A percentile compares a stretch with the other conserved stretches of the same genome.
phyloP scores from a whole-genome alignment of 23 tunicate genomes.

The Halocynthia aurantium region DNA sequence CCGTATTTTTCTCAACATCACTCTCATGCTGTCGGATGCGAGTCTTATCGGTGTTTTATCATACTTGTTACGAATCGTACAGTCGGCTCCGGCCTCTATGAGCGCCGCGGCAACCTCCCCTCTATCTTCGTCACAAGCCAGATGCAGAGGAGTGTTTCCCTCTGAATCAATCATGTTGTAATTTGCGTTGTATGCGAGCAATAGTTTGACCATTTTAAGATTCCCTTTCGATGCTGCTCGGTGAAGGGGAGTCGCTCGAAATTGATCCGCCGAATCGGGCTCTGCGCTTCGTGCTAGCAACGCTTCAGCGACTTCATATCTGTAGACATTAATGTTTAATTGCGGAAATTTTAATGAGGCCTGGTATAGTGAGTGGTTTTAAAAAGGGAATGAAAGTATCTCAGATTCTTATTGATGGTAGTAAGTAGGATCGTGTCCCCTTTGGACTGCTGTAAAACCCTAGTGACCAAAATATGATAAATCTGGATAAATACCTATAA shows the following conservation, averaged over 20 bases:
- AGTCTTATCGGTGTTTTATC: slow-evolving; percentile 75
- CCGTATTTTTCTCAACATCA: slow-evolving; percentile 38
- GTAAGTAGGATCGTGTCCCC: neutral
- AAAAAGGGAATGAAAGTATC: too few species aligned
- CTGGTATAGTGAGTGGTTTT: neutral
- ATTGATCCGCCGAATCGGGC: slow-evolving; percentile 66
- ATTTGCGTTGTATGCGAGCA: slow-evolving; percentile 67
- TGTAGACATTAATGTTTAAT: slow-evolving; percentile 1
- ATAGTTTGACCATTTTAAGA: slow-evolving; percentile 60
- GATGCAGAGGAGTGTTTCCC: slow-evolving; percentile 89
- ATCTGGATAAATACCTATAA: too few species aligned
- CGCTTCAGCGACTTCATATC: slow-evolving; percentile 61
- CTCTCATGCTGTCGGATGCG: slow-evolving; percentile 64
- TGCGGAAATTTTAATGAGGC: neutral
- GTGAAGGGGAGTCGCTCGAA: slow-evolving; percentile 73
- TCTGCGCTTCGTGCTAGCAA: slow-evolving; percentile 88
- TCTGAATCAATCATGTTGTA: slow-evolving; percentile 64
- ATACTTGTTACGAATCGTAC: slow-evolving; percentile 53
- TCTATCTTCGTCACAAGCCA: slow-evolving; percentile 83
- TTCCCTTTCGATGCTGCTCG: slow-evolving; percentile 94
- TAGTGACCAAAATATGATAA: too few species aligned
- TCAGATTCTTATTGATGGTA: too few species aligned
- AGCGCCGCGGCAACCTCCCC: slow-evolving; percentile 37
- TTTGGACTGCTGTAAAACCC: neutral
- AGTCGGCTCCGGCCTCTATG: slow-evolving; percentile 81